A percentile compares a stretch with the other conserved stretches of the same genome.
Evolutionary conservation across 2,113 vertebrate species (phyloP).

Genomic region (Ceuthmochares aereus): DNA sequence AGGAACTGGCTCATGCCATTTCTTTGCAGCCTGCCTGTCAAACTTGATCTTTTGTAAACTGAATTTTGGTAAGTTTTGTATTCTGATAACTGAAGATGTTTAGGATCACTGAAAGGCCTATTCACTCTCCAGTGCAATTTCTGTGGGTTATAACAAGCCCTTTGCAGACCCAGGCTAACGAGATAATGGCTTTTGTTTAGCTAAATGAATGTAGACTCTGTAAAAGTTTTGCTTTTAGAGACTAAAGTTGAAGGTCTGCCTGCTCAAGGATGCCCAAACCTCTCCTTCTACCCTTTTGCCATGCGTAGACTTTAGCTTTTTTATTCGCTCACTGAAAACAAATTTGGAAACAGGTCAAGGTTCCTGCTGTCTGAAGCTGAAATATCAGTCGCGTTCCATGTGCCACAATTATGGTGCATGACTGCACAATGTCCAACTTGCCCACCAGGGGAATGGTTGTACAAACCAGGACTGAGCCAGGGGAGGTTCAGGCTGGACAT

Average conservation of each 20-base stretch:
- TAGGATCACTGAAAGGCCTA: neutral
- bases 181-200: neutral
- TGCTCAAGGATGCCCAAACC: neutral
- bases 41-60: neutral
- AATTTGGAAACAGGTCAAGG: neutral
- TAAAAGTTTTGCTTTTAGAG: neutral
- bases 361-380: neutral
- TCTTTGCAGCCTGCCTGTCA: neutral
- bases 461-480: neutral
- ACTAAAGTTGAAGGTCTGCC: neutral
- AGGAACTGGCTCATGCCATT: rapidly evolving
- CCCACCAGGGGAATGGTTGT: neutral
- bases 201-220: neutral
- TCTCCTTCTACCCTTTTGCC: neutral
- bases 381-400: neutral
- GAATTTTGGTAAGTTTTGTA: neutral
- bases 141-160: neutral
- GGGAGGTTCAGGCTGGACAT: too few relatives aligned
- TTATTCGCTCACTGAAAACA: neutral
- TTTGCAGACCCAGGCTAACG: neutral
- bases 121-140: neutral
- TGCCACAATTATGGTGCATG: neutral
- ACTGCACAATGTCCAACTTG: neutral
- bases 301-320: neutral
- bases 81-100: neutral